Percentiles rank a stretch among this genome's conserved stretches.
Evolutionary conservation across 2,113 vertebrate genomes (phyloP).

Genomic region (Hassar affinis): DNA sequence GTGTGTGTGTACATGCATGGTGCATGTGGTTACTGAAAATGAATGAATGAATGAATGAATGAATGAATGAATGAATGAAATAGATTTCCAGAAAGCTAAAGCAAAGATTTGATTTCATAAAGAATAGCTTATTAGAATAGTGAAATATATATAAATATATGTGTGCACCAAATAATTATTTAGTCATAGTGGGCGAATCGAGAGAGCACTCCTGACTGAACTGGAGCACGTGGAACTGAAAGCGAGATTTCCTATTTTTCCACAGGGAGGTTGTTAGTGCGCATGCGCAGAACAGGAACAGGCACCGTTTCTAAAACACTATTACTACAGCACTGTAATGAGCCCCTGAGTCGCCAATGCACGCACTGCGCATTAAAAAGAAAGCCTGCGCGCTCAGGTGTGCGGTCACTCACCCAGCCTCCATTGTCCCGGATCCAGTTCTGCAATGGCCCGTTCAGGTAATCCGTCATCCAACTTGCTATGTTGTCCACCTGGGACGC

Average conservation of each 20-base stretch:
- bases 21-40: not conserved
- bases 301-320: not conserved
- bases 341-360: not conserved
- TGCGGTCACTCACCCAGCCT: constrained; percentile 81
- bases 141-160: not conserved
- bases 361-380: not conserved
- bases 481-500: constrained; percentile 81
- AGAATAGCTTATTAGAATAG: too few species aligned
- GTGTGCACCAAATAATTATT: not conserved
- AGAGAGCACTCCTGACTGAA: not conserved
- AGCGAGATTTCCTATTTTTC: constrained; percentile 11
- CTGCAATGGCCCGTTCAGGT: constrained; percentile 84
- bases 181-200: not conserved
- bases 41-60: not conserved
- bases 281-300: not conserved
- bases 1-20: not conserved
- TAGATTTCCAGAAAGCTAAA: not conserved
- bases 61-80: not conserved
- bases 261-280: not conserved
- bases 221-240: constrained; percentile 31
- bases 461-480: constrained; percentile 87
- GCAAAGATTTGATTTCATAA: not conserved
- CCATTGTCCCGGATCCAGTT: constrained; percentile 91
- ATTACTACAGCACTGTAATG: not conserved
- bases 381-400: not conserved